These are phyloP conservation scores for Amphiduros pacificus DNA, from an alignment of 2,888 invertebrate species.

Conservation along the genomic window DNA sequence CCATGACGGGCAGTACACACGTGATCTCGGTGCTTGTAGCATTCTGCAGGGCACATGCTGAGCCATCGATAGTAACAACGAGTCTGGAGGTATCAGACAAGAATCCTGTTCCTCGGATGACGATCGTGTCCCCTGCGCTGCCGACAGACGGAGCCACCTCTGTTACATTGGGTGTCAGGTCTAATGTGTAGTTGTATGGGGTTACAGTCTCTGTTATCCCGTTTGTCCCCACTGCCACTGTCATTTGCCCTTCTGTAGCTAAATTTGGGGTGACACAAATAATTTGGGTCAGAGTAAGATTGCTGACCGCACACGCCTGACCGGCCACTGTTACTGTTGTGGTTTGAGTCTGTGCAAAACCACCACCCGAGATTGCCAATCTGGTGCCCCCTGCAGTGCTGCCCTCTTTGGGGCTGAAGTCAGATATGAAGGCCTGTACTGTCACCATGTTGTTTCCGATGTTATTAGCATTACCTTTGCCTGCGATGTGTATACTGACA, in stretches of 20 bases:
- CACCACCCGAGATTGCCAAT: neutral
- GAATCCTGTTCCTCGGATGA: constrained; percentile 41
- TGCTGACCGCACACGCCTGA: too few relatives aligned
- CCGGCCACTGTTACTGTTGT: too few relatives aligned
- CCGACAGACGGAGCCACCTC: constrained; percentile 37
- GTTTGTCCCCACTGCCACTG: too few relatives aligned
- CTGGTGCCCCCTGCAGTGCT: neutral
- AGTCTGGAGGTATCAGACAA: constrained; percentile 29
- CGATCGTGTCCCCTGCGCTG: neutral
- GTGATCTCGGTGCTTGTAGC: neutral
- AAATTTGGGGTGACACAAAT: too few relatives aligned
- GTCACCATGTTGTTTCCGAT: neutral
- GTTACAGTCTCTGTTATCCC: too few relatives aligned
- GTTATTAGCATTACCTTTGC: constrained; percentile 23
- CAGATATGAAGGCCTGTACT: neutral
- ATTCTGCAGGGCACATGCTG: neutral
- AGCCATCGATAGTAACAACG: constrained; percentile 22
- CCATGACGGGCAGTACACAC: constrained; percentile 5
- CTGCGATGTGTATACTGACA: neutral
- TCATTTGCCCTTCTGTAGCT: too few relatives aligned
- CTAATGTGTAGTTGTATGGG: constrained; percentile 27
- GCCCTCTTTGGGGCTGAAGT: neutral
- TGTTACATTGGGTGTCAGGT: constrained; percentile 38
- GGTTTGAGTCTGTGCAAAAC: too few relatives aligned
- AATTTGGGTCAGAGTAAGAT: too few relatives aligned